phyloP scores from a whole-genome alignment of 1,140 invertebrate genomes.

The Tetragnatha versicolor region DNA sequence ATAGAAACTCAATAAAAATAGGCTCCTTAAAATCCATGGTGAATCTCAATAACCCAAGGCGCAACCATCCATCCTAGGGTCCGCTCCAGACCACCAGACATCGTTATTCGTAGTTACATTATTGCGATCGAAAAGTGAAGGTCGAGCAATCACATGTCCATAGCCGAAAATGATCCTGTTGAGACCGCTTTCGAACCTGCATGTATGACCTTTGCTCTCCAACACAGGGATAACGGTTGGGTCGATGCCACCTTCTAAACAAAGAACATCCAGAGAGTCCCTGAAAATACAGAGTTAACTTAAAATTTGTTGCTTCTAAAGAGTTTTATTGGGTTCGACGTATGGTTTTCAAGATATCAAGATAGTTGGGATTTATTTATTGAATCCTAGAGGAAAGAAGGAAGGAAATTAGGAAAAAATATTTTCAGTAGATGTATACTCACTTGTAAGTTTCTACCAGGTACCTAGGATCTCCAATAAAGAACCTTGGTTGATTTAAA shows the following conservation, averaged over 20 bases:
- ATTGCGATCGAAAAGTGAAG: constrained; percentile 51
- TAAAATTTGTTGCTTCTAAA: not conserved
- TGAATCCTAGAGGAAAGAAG: not conserved
- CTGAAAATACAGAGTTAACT: constrained; percentile 7
- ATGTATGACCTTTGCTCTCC: constrained; percentile 59
- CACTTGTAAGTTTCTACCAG: constrained; percentile 1
- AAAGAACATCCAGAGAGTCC: constrained; percentile 41
- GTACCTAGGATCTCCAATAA: constrained; percentile 57
- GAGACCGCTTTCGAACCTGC: constrained; percentile 54
- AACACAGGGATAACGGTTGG: constrained; percentile 57
- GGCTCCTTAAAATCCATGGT: no score
- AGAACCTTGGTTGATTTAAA: constrained; percentile 63
- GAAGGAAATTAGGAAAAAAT: not conserved
- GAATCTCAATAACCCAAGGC: constrained; percentile 57
- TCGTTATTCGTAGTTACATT: not conserved
- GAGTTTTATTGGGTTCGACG: no score
- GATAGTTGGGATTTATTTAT: no score
- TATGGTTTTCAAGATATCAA: no score
- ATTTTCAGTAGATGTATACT: not conserved
- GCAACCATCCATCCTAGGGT: constrained; percentile 60
- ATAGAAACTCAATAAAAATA: no score
- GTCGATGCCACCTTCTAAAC: constrained; percentile 62
- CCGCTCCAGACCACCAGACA: constrained; percentile 58
- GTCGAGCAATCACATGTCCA: constrained; percentile 63
- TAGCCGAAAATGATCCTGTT: constrained; percentile 60